Percentiles rank a stretch among this genome's conserved stretches.
These are phyloP conservation scores for Macrochelys suwanniensis DNA, from an alignment of 2,797 vertebrate species.

Conservation along the genomic window DNA sequence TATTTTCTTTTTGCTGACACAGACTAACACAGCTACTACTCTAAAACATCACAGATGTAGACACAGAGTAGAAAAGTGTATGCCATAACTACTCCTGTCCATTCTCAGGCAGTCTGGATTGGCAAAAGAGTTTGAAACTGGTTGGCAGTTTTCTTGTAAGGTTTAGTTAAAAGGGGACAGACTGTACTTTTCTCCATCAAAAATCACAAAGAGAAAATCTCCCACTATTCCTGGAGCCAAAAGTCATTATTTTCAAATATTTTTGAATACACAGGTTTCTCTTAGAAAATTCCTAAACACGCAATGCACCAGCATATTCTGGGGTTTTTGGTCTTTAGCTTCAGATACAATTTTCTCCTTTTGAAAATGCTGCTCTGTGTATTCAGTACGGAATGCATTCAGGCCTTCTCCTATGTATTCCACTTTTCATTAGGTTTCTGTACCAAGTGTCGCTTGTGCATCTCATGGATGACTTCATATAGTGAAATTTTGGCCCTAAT, in stretches of 20 bases:
- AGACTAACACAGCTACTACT: too few relatives aligned
- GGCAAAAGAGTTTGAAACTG: neutral
- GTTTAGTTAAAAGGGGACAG: neutral
- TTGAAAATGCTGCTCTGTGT: neutral
- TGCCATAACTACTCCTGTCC: too few relatives aligned
- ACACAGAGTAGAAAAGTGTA: too few relatives aligned
- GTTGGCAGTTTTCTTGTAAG: neutral
- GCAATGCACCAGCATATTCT: neutral
- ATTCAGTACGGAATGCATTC: neutral
- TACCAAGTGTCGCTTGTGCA: neutral
- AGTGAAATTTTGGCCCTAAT: neutral
- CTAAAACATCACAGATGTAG: too few relatives aligned
- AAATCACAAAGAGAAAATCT: neutral
- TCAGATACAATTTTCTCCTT: neutral
- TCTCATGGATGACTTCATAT: constrained; percentile 12
- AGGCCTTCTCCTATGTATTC: neutral
- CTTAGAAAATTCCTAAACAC: neutral
- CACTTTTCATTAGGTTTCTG: neutral
- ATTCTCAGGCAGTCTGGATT: neutral
- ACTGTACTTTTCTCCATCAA: neutral
- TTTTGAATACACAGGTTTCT: neutral
- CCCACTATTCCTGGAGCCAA: neutral
- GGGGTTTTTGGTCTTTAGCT: neutral
- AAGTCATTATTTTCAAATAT: neutral
- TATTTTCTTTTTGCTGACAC: too few relatives aligned